Base-by-base conservation (phyloP, 1,140 invertebrate species). In the Cyclargus thomasi region DNA sequence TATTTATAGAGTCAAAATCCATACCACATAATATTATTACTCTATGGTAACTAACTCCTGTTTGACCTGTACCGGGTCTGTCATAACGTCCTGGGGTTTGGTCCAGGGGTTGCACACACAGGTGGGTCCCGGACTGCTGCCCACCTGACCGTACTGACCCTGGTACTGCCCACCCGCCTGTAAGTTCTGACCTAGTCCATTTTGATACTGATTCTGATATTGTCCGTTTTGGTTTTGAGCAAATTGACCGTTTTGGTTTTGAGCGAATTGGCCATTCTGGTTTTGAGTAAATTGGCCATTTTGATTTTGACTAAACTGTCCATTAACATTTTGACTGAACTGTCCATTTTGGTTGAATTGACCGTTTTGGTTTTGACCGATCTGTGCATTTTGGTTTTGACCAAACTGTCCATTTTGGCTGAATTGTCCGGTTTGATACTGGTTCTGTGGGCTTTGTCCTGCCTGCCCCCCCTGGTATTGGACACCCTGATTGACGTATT, bases 101-200 rank as follows among this genome's bases (percentile, higher is more conserved):
- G 85, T 83, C 83, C 85, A 90, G 0, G 85, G 81, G 70, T 88
- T 85, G 59, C 87, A 90, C 10, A 90, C 80, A 47, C 87, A 90
- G 0, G 87, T 81, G 0, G 85, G 87, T 0, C 85, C 87, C 8
- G 77, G 75, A 3, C 65, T 70, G 18, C 70, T 77, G 7, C 75
- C 76, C 20, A 68, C 65, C 17, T 81, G 74, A 59, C 75, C 68
- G n/a, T 66, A 53, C 17, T 64, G 73, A 36, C 67, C 67, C 59
- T 70, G 69, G 36, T 53, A 23, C 16, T 71, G 63, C 62, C 7
- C 18, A 65, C 14, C 63, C 63, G 23, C 47, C n/a, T 29, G 63
- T 2, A 18, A 68, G 18, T 68, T 35, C 14, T 53, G 53, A 20
- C 23, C 63, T 22, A 22, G 20, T 16, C 62, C 63, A 5, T 20